Conservation (phyloP, 1,140 invertebrate species). For the Chelonus insularis region DNA sequence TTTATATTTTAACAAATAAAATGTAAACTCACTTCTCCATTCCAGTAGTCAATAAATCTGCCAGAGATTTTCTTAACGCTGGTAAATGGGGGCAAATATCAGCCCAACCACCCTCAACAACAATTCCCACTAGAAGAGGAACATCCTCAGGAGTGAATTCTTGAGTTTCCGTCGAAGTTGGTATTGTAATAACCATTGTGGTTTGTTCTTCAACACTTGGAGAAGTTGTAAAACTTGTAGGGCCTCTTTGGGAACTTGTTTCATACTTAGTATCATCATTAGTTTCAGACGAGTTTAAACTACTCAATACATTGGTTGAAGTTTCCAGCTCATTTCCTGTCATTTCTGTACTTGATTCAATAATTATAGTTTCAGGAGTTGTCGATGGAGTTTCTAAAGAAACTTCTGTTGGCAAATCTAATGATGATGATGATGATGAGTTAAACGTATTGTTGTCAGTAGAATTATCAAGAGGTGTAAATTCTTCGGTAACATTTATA, state of each 20-base stretch:
- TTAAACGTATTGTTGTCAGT: no score
- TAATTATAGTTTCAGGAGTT: no score
- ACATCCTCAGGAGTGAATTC: conserved; percentile 34
- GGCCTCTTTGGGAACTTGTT: neutral
- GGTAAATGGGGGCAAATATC: conserved; percentile 45
- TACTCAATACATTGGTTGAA: neutral
- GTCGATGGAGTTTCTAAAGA: no score
- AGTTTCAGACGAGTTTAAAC: neutral
- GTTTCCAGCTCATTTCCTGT: neutral
- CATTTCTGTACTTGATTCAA: no score
- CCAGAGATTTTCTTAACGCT: conserved; percentile 38
- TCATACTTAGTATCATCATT: neutral
- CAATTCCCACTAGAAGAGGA: conserved; percentile 44
- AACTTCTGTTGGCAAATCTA: no score
- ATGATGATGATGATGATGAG: no score
- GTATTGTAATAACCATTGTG: neutral
- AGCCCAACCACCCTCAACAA: conserved; percentile 41
- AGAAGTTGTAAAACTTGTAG: neutral
- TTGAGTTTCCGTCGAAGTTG: conserved; percentile 10
- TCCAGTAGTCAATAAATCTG: conserved; percentile 37
- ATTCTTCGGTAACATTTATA: conserved; percentile 18
- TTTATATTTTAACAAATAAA: neutral
- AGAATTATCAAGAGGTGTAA: no score
- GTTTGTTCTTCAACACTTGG: conserved; percentile 5
- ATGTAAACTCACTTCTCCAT: conserved; percentile 42